phyloP scores from a whole-genome alignment of 2,797 vertebrate species.

The Pelobates cultripes region DNA sequence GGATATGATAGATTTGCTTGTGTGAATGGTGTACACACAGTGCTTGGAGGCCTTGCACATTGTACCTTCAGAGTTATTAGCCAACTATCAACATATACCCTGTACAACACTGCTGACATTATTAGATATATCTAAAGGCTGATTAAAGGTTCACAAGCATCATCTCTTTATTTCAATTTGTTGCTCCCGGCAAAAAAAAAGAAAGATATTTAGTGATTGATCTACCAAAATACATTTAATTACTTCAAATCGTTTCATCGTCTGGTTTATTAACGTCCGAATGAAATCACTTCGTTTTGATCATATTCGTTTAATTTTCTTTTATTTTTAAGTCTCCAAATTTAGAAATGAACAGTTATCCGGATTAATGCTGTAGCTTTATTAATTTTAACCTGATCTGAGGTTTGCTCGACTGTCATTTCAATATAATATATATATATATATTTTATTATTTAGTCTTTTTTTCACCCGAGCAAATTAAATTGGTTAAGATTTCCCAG shows the following conservation, averaged over 20 bases:
- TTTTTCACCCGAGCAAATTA: too few relatives aligned
- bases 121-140: slow-evolving; percentile 71
- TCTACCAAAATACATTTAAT: slow-evolving; percentile 49
- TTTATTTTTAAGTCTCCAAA: background rate
- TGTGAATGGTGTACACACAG: background rate
- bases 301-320: background rate
- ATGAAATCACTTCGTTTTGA: background rate
- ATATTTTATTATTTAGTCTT: background rate
- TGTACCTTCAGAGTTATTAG: slow-evolving; percentile 19
- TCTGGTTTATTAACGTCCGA: slow-evolving; percentile 13
- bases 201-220: slow-evolving; percentile 33
- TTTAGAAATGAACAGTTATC: too few relatives aligned
- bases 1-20: background rate
- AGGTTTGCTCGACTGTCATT: too few relatives aligned
- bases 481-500: too few relatives aligned
- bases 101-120: slow-evolving; percentile 56
- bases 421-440: background rate
- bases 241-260: slow-evolving; percentile 27
- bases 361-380: too few relatives aligned
- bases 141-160: slow-evolving; percentile 71
- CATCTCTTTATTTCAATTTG: slow-evolving; percentile 67
- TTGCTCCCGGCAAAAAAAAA: slow-evolving; percentile 63
- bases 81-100: background rate
- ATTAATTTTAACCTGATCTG: too few relatives aligned
- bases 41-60: slow-evolving; percentile 61